These are phyloP conservation scores for Myoxocephalus aenaeus DNA, from an alignment of 2,797 vertebrate species.

Conservation along the genomic window DNA sequence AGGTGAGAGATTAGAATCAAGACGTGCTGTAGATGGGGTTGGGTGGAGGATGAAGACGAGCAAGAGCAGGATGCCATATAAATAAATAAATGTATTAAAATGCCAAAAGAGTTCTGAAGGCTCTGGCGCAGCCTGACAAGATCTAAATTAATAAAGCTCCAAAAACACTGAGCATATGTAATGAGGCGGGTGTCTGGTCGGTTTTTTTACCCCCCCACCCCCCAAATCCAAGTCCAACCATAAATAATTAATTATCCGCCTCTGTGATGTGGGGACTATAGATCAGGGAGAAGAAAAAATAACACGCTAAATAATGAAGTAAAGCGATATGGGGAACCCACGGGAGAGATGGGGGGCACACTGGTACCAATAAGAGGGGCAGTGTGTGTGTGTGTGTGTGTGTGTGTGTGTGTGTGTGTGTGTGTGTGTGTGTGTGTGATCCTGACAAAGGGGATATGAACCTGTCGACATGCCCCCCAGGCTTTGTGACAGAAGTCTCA, in stretches of 20 bases:
- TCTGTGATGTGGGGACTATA: conserved; percentile 81
- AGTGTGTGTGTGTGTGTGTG: conserved; percentile 19
- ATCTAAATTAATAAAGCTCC: conserved; percentile 80
- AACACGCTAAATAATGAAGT: conserved; percentile 83
- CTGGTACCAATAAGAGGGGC: conserved; percentile 59
- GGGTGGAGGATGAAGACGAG: conserved; percentile 39
- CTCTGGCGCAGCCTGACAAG: conserved; percentile 72
- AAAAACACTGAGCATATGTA: conserved; percentile 77
- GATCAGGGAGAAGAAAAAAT: conserved; percentile 79
- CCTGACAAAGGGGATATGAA: conserved; percentile 51
- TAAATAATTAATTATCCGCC: conserved; percentile 82
- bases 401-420: conserved; percentile 28
- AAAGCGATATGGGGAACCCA: conserved; percentile 72
- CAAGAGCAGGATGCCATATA: conserved; percentile 46
- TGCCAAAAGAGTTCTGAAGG: conserved; percentile 71
- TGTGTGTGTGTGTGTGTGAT: conserved; percentile 24
- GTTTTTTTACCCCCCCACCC: conserved; percentile 30
- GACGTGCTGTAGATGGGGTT: conserved; percentile 29
- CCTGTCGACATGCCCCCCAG: conserved; percentile 34
- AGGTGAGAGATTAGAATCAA: conserved; percentile 69
- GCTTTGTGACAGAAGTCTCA: conserved; percentile 46
- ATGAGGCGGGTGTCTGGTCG: conserved; percentile 73
- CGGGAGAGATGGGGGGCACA: conserved; percentile 59
- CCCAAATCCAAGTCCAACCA: conserved; percentile 61
- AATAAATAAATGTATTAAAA: conserved; percentile 74